These are phyloP conservation scores for Ameiurus melas DNA, from an alignment of 2,113 vertebrate species.

Conservation along the genomic window DNA sequence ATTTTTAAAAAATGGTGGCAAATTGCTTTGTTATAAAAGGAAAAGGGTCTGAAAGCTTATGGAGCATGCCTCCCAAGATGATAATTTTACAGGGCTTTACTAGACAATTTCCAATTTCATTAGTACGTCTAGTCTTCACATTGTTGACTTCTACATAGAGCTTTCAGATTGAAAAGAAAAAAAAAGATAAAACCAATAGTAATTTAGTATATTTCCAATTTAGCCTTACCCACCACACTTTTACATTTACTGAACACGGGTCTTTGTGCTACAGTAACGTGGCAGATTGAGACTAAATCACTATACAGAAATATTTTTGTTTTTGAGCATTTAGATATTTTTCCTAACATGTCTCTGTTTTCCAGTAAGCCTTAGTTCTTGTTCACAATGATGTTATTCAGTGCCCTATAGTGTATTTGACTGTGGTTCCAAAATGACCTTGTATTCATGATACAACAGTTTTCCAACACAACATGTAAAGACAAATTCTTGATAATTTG, in stretches of 20 bases:
- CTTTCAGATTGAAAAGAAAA: neutral
- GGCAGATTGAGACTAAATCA: neutral
- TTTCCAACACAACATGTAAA: neutral
- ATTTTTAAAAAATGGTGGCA: neutral
- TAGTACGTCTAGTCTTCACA: neutral
- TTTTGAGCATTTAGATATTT: neutral
- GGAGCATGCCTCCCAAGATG: neutral
- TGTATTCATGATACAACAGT: neutral
- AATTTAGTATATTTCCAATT: neutral
- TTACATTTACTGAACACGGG: neutral
- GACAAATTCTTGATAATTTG: neutral
- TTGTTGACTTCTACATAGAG: neutral
- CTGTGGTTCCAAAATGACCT: neutral
- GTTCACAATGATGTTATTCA: no score
- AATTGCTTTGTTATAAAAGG: neutral
- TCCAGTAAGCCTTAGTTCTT: neutral
- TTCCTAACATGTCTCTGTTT: neutral
- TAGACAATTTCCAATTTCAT: neutral
- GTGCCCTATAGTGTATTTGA: neutral
- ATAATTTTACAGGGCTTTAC: neutral
- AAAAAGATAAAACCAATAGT: neutral
- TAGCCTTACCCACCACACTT: neutral
- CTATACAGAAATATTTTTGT: neutral
- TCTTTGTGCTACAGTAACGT: neutral
- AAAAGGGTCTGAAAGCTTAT: neutral